A percentile compares a stretch with the other conserved stretches of the same genome.
Evolutionary conservation across 2,113 vertebrate species (phyloP).

Genomic region (Euleptes europaea): DNA sequence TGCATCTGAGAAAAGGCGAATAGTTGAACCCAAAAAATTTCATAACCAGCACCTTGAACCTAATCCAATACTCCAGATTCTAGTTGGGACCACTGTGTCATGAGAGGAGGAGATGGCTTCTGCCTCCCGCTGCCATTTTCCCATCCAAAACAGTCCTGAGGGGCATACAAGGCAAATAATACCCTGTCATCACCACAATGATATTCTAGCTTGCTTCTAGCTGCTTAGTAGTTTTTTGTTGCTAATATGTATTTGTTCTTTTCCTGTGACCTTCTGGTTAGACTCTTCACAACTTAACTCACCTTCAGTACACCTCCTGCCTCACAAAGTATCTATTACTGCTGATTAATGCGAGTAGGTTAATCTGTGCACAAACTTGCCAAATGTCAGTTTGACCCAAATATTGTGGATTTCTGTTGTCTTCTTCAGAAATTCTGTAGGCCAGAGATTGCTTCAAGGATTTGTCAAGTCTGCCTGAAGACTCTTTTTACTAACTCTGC

Average conservation of each 20-base stretch:
- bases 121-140: no score
- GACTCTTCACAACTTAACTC: not conserved
- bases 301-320: not conserved
- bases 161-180: no score
- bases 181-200: not conserved
- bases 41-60: no score
- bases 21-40: no score
- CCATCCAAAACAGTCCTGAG: no score
- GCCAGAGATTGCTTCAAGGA: not conserved
- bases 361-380: not conserved
- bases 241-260: not conserved
- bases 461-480: not conserved
- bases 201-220: not conserved
- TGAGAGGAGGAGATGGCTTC: no score
- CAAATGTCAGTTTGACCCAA: conserved; percentile 10
- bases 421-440: not conserved
- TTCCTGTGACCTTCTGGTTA: not conserved
- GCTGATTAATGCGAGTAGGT: not conserved
- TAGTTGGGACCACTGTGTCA: no score
- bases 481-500: no score
- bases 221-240: not conserved
- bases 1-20: no score
- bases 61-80: no score
- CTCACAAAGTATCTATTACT: not conserved
- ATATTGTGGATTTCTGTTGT: not conserved